phyloP scores from a whole-genome alignment of 2,797 vertebrate genomes.

The Scyliorhinus canicula region DNA sequence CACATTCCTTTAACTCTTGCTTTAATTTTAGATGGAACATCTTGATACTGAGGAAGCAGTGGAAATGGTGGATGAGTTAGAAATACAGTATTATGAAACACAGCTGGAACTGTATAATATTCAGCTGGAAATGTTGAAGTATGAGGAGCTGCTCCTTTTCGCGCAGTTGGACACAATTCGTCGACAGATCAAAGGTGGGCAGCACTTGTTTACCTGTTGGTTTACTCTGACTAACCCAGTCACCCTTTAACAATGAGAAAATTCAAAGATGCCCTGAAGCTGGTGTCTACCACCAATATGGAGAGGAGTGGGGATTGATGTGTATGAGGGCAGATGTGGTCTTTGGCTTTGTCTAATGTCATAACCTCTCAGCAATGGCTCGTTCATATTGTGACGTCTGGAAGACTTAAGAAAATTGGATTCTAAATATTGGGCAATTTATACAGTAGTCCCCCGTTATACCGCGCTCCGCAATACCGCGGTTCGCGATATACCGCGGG shows the following conservation, averaged over 20 bases:
- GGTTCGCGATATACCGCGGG: too few species aligned
- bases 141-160: conserved; percentile 83
- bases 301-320: background rate
- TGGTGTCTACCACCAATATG: too few species aligned
- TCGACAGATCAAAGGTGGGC: conserved; percentile 80
- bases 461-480: too few species aligned
- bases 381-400: too few species aligned
- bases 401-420: too few species aligned
- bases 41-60: conserved; percentile 55
- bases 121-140: conserved; percentile 82
- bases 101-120: conserved; percentile 82
- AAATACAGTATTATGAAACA: conserved; percentile 82
- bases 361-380: background rate
- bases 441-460: too few species aligned
- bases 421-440: too few species aligned
- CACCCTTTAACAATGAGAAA: background rate
- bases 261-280: background rate
- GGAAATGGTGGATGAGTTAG: conserved; percentile 67
- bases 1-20: background rate
- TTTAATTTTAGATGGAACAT: conserved; percentile 62
- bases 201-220: background rate
- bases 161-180: conserved; percentile 74
- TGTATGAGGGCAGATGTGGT: background rate
- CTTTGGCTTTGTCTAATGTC: background rate
- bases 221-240: background rate